Conservation (phyloP, 2,113 vertebrate species). For the Rhinoderma darwinii region DNA sequence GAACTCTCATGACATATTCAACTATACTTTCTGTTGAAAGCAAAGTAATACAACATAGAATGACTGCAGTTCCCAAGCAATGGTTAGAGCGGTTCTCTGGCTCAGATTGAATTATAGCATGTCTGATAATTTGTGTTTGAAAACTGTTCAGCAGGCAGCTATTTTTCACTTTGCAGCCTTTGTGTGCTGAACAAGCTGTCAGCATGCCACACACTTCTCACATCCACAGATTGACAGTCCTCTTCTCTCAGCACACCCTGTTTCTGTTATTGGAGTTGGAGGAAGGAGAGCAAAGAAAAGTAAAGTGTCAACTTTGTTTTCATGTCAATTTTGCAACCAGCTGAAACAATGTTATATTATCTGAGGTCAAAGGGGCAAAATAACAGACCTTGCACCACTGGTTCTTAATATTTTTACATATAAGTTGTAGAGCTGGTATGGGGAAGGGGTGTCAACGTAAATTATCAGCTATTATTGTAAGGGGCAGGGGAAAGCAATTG, state of each 20-base stretch:
- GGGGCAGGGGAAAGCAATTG: not conserved
- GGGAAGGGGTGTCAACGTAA: not conserved
- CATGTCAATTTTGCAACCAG: slow-evolving; percentile 50
- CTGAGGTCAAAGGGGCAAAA: slow-evolving; percentile 40
- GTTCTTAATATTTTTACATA: slow-evolving; percentile 19
- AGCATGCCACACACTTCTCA: not conserved
- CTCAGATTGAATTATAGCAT: slow-evolving; percentile 37
- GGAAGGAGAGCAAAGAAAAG: slow-evolving; percentile 12
- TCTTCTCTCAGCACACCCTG: slow-evolving; percentile 35
- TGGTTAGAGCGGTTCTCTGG: slow-evolving; percentile 4
- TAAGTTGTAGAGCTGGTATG: not conserved
- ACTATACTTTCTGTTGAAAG: slow-evolving; percentile 16
- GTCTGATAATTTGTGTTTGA: slow-evolving; percentile 51
- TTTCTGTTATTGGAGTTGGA: slow-evolving; percentile 45
- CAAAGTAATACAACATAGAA: slow-evolving; percentile 18
- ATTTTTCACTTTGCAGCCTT: slow-evolving; percentile 44
- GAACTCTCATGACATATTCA: not conserved
- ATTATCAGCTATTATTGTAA: not conserved
- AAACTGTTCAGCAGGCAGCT: slow-evolving; percentile 40
- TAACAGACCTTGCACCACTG: slow-evolving; percentile 23
- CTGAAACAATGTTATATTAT: slow-evolving; percentile 30
- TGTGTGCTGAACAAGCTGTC: slow-evolving; percentile 45
- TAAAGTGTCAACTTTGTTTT: slow-evolving; percentile 42
- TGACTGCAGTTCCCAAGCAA: slow-evolving; percentile 13
- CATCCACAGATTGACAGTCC: not conserved